Conservation (phyloP, 2,888 invertebrate genomes). For the Callyntrura guangdongensis region DNA sequence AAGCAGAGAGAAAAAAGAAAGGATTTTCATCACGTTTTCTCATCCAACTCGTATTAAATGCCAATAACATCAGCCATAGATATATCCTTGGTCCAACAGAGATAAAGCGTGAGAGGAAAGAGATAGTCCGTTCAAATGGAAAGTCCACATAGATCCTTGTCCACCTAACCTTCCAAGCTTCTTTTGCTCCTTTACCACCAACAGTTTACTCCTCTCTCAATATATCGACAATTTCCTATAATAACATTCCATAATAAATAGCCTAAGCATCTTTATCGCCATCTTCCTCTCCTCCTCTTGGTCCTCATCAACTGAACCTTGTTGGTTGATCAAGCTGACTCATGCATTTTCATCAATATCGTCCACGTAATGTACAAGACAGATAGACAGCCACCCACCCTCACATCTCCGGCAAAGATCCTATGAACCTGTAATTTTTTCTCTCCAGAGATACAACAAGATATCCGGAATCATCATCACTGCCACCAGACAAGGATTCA, state of each 20-base stretch:
- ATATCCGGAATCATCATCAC: neutral
- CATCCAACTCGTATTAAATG: slow-evolving; percentile 64
- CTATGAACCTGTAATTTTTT: neutral
- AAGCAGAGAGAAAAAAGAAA: slow-evolving; percentile 39
- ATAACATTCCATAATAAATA: neutral
- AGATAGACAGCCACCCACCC: neutral
- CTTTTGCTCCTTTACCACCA: neutral
- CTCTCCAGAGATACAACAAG: slow-evolving; percentile 20
- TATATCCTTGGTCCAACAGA: neutral
- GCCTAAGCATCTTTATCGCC: neutral
- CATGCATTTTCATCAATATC: slow-evolving; percentile 60
- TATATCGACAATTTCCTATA: slow-evolving; percentile 53
- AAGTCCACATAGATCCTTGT: neutral
- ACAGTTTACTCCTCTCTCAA: neutral
- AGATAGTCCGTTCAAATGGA: neutral
- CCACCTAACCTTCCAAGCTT: slow-evolving; percentile 12
- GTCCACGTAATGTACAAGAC: neutral
- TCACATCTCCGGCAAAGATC: neutral
- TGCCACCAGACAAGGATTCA: neutral
- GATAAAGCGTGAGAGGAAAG: too few relatives aligned
- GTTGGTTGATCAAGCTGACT: slow-evolving; percentile 55
- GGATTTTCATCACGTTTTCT: slow-evolving; percentile 70
- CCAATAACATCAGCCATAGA: slow-evolving; percentile 40
- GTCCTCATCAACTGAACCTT: slow-evolving; percentile 1
- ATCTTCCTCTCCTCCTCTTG: slow-evolving; percentile 4